Evolutionary conservation across 2,797 vertebrate genomes (phyloP), one percentile per base, ranked within the genome.

Genomic region (Cyprinodon diabolis): DNA sequence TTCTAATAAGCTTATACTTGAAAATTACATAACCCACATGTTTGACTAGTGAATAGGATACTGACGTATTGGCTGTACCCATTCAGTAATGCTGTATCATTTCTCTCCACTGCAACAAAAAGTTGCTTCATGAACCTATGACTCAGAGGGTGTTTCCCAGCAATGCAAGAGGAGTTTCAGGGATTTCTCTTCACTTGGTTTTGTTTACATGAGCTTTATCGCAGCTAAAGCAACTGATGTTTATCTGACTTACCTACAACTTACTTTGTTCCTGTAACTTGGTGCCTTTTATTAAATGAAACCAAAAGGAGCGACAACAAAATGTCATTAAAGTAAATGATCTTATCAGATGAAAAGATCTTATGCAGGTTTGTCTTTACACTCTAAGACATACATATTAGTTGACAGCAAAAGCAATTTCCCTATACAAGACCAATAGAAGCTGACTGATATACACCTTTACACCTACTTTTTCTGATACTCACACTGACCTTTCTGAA

Each of bases 131-230:
- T 66, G 70, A 56, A 54, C 55, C 72, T 4, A 52, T 91, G 92
- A 92, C 79, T 91, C 90, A 91, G 25, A 69, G 79, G 90, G 91
- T 87, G 84, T 87, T 92, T 92, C 89, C 91, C 75, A 60, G 71
- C 84, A 89, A 62, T 12, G 58, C 45, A 25, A 40, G 1, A 70
- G 51, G 55, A 83, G 49, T 82, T 78, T 72, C 66, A 48, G 84
- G 87, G 84, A 86, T 87, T 91, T 91, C 87, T 90, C 68, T 60
- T 76, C 82, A 83, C 80, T 79, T 85, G 85, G 78, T 52, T 52
- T 69, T 90, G 85, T 92, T 89, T 85, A 87, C 73, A 84, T 86
- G 67, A 13, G 9, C 3, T 21, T 17, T 25, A 23, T 60, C 65
- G 80, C 35, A 76, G 43, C 48, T 63, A 65, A 48, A 79, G 30